Conservation (phyloP, 2,797 vertebrate species). For the Rhynchotus rufescens region DNA sequence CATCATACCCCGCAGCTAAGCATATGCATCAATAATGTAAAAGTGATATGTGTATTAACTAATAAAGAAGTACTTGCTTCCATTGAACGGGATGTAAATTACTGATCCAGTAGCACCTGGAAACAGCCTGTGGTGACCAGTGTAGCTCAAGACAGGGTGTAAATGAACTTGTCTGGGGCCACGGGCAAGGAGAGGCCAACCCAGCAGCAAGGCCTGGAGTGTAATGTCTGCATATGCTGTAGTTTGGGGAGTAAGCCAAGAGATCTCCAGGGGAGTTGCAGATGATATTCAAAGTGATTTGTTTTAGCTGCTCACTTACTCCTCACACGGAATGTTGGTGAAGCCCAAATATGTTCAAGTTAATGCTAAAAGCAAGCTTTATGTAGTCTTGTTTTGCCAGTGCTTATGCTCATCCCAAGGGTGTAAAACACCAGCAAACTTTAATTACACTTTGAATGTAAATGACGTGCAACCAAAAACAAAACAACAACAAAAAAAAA, state of each 20-base stretch:
- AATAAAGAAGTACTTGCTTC: not conserved
- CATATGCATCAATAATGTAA: not conserved
- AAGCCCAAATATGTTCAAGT: not conserved
- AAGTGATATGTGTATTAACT: not conserved
- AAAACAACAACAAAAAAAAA: too few species aligned
- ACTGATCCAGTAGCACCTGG: not conserved
- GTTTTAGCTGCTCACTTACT: not conserved
- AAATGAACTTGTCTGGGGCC: not conserved
- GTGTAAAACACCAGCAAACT: not conserved
- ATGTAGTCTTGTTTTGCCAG: rapidly evolving
- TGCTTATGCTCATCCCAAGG: not conserved
- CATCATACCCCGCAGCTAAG: not conserved
- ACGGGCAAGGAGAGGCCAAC: not conserved
- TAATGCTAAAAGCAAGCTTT: not conserved
- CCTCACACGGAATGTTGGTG: not conserved
- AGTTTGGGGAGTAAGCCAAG: not conserved
- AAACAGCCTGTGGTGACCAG: not conserved
- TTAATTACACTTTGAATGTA: not conserved
- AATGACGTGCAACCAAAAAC: not conserved
- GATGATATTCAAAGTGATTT: not conserved
- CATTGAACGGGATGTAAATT: not conserved
- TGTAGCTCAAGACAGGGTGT: not conserved
- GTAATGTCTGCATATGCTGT: not conserved
- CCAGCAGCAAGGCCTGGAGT: not conserved
- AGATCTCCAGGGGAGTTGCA: not conserved